Base-by-base conservation (phyloP, 1,140 invertebrate species). In the Brachionus rotundiformis region DNA sequence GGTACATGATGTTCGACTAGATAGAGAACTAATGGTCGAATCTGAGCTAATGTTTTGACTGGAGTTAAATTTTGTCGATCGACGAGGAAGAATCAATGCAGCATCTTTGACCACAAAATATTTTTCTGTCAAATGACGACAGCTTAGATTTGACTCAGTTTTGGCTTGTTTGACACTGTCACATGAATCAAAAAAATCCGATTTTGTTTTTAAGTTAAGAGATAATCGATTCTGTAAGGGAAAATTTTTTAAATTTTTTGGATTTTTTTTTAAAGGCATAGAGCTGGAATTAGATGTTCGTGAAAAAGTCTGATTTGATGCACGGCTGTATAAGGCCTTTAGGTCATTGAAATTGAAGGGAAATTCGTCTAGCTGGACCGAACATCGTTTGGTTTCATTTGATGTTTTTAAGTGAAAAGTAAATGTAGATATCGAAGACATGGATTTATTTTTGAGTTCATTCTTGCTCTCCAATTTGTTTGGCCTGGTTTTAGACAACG, bases 21-120 rank as follows among this genome's bases (percentile, higher is more conserved):
- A 73, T 47, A 41, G 33, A 8, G 49, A 47, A 6, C 23, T 29
- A n/a, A n/a, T 23, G 1, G 13, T 19, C 19, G 73, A 27, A 23
- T 47, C 27, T 27, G 23, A 49, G 19, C 27, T 77, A n/a, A 36
- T 23, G 4, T 39, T 33, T 36, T 19, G 16, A 36, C 16, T 77
- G 7, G 73, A 41, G 65, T 29, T 8, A 2, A 68, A 41, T 68
- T 36, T 77, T 68, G 25, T 63, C 2, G 75, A 77, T n/a, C 76
- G 76, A 33, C 36, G 44, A 33, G 76, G 47, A 10, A 79, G 19
- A 59, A 79, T 79, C 7, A 79, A 41, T 3, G 76, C 76, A 23
- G 76, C 76, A 16, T 79, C 76, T 61, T 79, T 79, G 23, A 79
- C 47, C 1, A 79, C 76, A 79, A 79, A 79, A 39, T 79, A 79